Evolutionary conservation across 2,888 invertebrate species (phyloP).

Genomic region (Xestia sexstrigata): DNA sequence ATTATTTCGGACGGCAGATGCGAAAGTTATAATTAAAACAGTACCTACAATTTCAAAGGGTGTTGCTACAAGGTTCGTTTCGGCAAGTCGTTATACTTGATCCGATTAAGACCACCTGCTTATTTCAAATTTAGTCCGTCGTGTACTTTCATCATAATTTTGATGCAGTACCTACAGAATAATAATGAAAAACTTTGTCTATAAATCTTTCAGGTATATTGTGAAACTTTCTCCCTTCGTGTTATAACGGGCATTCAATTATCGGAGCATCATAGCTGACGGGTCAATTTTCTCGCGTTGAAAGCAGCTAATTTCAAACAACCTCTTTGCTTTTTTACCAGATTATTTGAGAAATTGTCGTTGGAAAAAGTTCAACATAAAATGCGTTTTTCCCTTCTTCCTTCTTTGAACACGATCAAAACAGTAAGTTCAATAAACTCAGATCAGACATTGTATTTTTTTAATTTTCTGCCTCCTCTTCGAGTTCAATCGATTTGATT

Average conservation of each 20-base stretch:
- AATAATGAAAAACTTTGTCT: slow-evolving; percentile 47
- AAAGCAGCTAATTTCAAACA: slow-evolving; percentile 49
- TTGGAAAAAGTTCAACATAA: slow-evolving; percentile 21
- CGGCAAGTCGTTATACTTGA: slow-evolving; percentile 49
- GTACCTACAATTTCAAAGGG: slow-evolving; percentile 54
- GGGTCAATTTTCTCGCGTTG: slow-evolving; percentile 53
- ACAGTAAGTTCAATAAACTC: slow-evolving; percentile 37
- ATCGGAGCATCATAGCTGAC: slow-evolving; percentile 48
- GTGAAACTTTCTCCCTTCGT: slow-evolving; percentile 27
- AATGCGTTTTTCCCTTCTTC: slow-evolving; percentile 18
- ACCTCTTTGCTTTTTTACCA: slow-evolving; percentile 32
- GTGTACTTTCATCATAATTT: slow-evolving; percentile 44
- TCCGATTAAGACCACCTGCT: slow-evolving; percentile 61
- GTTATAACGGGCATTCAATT: slow-evolving; percentile 54
- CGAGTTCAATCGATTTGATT: slow-evolving; percentile 46
- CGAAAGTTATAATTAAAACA: slow-evolving; percentile 57
- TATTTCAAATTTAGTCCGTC: slow-evolving; percentile 48
- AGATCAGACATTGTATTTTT: slow-evolving; percentile 13
- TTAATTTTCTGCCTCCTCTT: slow-evolving; percentile 31
- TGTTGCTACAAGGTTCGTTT: slow-evolving; percentile 27
- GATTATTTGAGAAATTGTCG: slow-evolving; percentile 32
- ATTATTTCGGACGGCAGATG: slow-evolving; percentile 35
- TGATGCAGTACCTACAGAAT: slow-evolving; percentile 21
- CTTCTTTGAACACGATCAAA: slow-evolving; percentile 39
- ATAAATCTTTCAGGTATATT: slow-evolving; percentile 54